Conservation (phyloP, 2,113 vertebrate genomes). For the Aramus guarauna region DNA sequence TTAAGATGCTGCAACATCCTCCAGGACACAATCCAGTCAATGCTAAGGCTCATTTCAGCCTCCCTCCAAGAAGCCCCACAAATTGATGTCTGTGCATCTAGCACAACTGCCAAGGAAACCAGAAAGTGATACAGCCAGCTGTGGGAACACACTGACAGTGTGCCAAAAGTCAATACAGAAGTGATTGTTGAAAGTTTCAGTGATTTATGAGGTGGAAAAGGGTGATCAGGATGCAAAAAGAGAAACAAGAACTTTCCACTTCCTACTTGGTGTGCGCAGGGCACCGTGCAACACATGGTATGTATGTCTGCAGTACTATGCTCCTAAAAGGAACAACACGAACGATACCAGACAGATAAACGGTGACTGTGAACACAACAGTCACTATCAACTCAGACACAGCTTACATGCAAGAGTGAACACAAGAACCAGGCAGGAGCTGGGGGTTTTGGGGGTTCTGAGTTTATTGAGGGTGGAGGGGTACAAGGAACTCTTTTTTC, state of each 20-base stretch:
- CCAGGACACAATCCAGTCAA: not conserved
- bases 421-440: not conserved
- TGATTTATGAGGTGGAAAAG: not conserved
- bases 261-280: not conserved
- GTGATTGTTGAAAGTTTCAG: not conserved
- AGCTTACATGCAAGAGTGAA: rapidly evolving
- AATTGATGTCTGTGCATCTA: not conserved
- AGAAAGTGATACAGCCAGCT: not conserved
- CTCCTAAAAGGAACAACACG: not conserved
- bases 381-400: not conserved
- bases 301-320: rapidly evolving
- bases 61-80: not conserved
- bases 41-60: not conserved
- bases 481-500: not conserved
- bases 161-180: not conserved
- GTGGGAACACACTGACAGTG: not conserved
- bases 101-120: not conserved
- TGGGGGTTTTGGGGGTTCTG: not conserved
- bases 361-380: not conserved
- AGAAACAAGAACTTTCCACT: not conserved
- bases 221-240: not conserved
- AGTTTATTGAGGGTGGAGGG: not conserved
- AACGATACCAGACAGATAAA: not conserved
- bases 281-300: rapidly evolving
- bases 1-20: not conserved